Evolutionary conservation across 2,888 invertebrate species (phyloP), one percentile per base, ranked within the genome.

Genomic region (Lingula anatina): DNA sequence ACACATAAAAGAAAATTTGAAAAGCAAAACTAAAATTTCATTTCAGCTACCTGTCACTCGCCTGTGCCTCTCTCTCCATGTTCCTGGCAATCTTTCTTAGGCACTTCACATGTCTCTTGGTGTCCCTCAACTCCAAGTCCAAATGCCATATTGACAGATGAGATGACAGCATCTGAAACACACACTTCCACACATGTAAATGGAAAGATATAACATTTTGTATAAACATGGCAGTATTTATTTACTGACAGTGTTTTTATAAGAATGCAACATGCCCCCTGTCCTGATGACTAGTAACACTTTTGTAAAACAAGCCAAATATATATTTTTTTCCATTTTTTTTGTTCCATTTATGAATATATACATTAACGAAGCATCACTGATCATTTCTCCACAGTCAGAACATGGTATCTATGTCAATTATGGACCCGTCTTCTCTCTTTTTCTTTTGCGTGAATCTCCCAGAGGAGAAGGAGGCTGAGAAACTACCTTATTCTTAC

Each of bases 31-130:
- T n/a, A n/a, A n/a, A n/a, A n/a, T n/a, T n/a, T n/a, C n/a, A n/a
- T n/a, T n/a, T n/a, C n/a, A n/a, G n/a, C n/a, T 51, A 69, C 70
- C 61, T 68, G 45, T 71, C 68, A 55, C 59, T 61, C 44, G 59
- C 60, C 36, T 55, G 46, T 5, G 62, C 52, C 43, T 70, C 66
- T 46, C 59, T 57, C 50, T 70, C 67, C 51, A 71, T 69, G 21
- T 57, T 57, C 20, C 62, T 48, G 18, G 68, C 63, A 42, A 68
- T 56, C 38, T 64, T 66, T 43, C 60, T 60, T 38, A 68, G 58
- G 50, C 65, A 65, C 27, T 59, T 58, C 31, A 63, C 54, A 42
- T 65, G 60, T 44, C 61, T 55, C 31, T 62, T 55, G 38, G 51
- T 53, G 51, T 65, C 68, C 9, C 57, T 46, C 41, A 64, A 39